These are phyloP conservation scores for Erythrolamprus reginae DNA, from an alignment of 2,113 vertebrate species.

Conservation along the genomic window DNA sequence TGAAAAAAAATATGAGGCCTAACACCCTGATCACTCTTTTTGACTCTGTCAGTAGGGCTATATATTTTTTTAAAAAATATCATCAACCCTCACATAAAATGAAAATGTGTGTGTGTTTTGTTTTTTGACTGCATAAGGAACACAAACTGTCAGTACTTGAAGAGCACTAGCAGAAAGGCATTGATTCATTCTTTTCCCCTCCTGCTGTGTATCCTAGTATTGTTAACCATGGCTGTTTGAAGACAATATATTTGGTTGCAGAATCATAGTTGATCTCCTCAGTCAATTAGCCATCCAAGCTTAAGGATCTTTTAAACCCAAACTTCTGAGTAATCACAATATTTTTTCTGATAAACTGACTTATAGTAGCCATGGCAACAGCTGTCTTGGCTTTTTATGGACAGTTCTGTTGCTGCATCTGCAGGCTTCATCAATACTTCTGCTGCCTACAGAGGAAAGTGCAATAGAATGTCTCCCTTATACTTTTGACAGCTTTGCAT, in stretches of 20 bases:
- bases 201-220: slow-evolving; percentile 52
- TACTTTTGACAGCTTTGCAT: slow-evolving; percentile 49
- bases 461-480: slow-evolving; percentile 54
- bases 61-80: neutral
- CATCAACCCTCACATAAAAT: slow-evolving; percentile 51
- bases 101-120: slow-evolving; percentile 47
- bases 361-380: slow-evolving; percentile 79
- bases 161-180: slow-evolving; percentile 63
- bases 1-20: slow-evolving; percentile 2
- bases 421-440: slow-evolving; percentile 45
- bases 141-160: slow-evolving; percentile 65
- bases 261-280: slow-evolving; percentile 55
- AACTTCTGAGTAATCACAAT: slow-evolving; percentile 71
- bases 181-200: slow-evolving; percentile 55
- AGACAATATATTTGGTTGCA: slow-evolving; percentile 48
- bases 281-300: slow-evolving; percentile 50
- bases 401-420: slow-evolving; percentile 67
- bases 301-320: slow-evolving; percentile 54
- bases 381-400: slow-evolving; percentile 70
- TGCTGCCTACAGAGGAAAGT: slow-evolving; percentile 58
- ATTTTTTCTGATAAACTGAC: slow-evolving; percentile 72
- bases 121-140: slow-evolving; percentile 63
- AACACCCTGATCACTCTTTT: slow-evolving; percentile 36
- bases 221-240: slow-evolving; percentile 60
- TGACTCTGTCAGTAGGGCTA: slow-evolving; percentile 35